These are phyloP conservation scores for Leptopilina drosophilae DNA, from an alignment of 2,888 invertebrate species.

Conservation along the genomic window DNA sequence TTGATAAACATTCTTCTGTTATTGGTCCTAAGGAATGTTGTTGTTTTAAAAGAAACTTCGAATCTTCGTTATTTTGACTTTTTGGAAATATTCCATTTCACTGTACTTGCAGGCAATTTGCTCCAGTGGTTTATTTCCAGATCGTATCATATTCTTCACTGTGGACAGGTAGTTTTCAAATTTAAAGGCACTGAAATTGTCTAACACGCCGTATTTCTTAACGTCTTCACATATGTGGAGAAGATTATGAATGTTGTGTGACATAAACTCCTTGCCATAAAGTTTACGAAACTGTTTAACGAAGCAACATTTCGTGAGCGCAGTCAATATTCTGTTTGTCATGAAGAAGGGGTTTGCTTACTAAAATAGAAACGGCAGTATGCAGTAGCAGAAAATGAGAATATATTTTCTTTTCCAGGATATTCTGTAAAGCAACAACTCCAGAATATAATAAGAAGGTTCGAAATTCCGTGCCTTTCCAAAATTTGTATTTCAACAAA, in stretches of 20 bases:
- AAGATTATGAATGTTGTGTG: not conserved
- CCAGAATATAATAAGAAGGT: not conserved
- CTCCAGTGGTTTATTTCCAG: not conserved
- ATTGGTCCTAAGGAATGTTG: no score
- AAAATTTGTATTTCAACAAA: not conserved
- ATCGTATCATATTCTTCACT: not conserved
- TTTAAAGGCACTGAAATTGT: no score
- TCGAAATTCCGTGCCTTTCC: not conserved
- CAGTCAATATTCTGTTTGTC: conserved; percentile 4
- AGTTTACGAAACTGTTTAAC: not conserved
- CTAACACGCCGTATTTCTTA: not conserved
- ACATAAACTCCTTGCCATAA: not conserved
- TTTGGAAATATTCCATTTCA: not conserved
- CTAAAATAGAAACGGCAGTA: not conserved
- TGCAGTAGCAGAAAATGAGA: conserved; percentile 3
- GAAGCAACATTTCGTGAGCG: not conserved
- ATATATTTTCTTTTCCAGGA: not conserved
- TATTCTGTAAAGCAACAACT: not conserved
- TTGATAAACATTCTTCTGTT: no score
- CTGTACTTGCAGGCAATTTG: not conserved
- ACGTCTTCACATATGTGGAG: not conserved
- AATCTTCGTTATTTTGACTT: not conserved
- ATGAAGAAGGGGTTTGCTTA: not conserved
- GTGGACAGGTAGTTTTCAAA: not conserved
- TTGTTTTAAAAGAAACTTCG: not conserved